Evolutionary conservation across 2,113 vertebrate species (phyloP).

Genomic region (Pelecanus crispus): DNA sequence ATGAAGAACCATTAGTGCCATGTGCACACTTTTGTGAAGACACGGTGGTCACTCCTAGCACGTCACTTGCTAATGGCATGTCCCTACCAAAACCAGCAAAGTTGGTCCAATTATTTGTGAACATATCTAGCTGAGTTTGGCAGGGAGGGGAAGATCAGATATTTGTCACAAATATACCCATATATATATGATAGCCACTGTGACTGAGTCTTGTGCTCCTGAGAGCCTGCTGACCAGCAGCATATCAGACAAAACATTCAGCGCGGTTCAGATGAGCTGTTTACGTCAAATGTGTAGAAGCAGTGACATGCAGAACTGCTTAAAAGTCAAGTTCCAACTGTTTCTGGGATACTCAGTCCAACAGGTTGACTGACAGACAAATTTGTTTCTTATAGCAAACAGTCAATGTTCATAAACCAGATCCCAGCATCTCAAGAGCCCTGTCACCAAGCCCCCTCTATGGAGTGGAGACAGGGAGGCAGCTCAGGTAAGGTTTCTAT

Average conservation of each 20-base stretch:
- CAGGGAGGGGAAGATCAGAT: not conserved
- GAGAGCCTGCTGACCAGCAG: not conserved
- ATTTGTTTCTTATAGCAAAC: not conserved
- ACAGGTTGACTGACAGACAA: not conserved
- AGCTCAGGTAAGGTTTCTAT: not conserved
- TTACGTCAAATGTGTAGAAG: not conserved
- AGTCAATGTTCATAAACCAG: not conserved
- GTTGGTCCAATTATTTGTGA: not conserved
- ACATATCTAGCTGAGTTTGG: not conserved
- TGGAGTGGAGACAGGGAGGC: not conserved
- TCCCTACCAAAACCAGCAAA: not conserved
- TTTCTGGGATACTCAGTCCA: not conserved
- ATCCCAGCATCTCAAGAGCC: not conserved
- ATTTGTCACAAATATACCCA: not conserved
- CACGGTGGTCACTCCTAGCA: not conserved
- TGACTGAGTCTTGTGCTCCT: not conserved
- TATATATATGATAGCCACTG: not conserved
- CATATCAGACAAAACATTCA: not conserved
- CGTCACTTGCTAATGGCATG: not conserved
- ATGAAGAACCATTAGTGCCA: not conserved
- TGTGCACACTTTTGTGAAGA: not conserved
- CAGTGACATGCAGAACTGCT: not conserved
- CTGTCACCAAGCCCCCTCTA: not conserved
- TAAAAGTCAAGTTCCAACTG: not conserved
- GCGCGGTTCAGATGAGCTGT: not conserved